Percentiles rank a stretch among this genome's conserved stretches.
Evolutionary conservation across 2,113 vertebrate species (phyloP).

Genomic region (Oryctolagus cuniculus): DNA sequence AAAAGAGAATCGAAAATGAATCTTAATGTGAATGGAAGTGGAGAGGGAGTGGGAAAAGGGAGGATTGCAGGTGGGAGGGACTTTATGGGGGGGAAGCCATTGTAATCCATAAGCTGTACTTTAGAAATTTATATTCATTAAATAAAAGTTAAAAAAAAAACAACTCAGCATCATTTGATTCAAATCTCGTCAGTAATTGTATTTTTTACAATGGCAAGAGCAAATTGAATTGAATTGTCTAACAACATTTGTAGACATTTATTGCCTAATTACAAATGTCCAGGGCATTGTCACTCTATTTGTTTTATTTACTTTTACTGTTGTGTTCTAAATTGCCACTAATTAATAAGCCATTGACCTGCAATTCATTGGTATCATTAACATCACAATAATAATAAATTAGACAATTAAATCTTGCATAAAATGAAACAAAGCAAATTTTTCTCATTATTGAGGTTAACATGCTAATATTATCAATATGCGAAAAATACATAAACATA

Average conservation of each 20-base stretch:
- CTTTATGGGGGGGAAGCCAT: too few relatives aligned
- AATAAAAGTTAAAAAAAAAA: neutral
- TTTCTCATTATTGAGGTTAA: neutral
- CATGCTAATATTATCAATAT: neutral
- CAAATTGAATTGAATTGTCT: slow-evolving; percentile 10
- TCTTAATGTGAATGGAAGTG: too few relatives aligned
- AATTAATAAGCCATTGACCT: slow-evolving; percentile 53
- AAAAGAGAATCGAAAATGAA: too few relatives aligned
- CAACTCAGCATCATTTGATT: neutral
- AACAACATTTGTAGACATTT: neutral
- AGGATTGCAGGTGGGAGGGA: too few relatives aligned
- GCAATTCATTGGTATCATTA: slow-evolving; percentile 23
- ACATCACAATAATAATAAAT: slow-evolving; percentile 17
- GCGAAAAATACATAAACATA: neutral
- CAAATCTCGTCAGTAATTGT: neutral
- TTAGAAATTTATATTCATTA: too few relatives aligned
- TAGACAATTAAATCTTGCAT: neutral
- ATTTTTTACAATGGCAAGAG: neutral
- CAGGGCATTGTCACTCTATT: neutral
- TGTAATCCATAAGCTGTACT: too few relatives aligned
- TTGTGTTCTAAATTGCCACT: slow-evolving; percentile 41
- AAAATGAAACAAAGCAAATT: neutral
- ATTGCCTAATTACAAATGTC: neutral
- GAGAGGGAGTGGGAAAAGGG: too few relatives aligned
- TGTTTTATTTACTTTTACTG: slow-evolving; percentile 56